Evolutionary conservation across 2,113 vertebrate species (phyloP).

Genomic region (Dissostichus mawsoni): DNA sequence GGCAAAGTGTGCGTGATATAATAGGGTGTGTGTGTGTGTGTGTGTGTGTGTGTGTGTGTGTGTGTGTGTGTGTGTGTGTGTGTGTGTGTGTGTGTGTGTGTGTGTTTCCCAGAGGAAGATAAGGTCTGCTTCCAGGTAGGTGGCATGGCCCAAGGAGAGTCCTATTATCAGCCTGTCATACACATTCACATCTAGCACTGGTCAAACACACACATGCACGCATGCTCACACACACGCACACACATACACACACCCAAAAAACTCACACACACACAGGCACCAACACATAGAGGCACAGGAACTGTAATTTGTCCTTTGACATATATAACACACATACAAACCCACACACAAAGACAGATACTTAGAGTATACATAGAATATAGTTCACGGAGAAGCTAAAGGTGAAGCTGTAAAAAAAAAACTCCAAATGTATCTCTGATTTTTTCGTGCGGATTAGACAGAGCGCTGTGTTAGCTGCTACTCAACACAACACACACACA

Average conservation of each 20-base stretch:
- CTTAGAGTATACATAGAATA: neutral
- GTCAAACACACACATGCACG: constrained; percentile 29
- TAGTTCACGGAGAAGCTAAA: neutral
- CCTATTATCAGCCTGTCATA: constrained; percentile 84
- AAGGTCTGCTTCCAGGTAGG: constrained; percentile 61
- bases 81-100: constrained; percentile 27
- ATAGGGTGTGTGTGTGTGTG: constrained; percentile 19
- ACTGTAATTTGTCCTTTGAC: neutral
- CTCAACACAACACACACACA: constrained; percentile 18
- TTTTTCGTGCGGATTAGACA: constrained; percentile 62
- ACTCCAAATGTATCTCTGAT: constrained; percentile 62
- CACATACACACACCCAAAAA: neutral
- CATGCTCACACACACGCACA: neutral
- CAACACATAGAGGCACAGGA: neutral
- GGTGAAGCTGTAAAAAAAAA: neutral
- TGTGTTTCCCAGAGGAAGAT: constrained; percentile 66
- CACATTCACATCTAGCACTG: constrained; percentile 56
- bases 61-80: constrained; percentile 22
- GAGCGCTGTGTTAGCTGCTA: constrained; percentile 53
- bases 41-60: constrained; percentile 39
- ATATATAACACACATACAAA: neutral
- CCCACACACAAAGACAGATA: neutral
- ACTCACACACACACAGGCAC: neutral
- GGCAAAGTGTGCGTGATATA: constrained; percentile 12
- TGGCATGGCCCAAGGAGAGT: constrained; percentile 64